These are phyloP conservation scores for Coelopa pilipes DNA, from an alignment of 2,888 invertebrate genomes.

Conservation along the genomic window DNA sequence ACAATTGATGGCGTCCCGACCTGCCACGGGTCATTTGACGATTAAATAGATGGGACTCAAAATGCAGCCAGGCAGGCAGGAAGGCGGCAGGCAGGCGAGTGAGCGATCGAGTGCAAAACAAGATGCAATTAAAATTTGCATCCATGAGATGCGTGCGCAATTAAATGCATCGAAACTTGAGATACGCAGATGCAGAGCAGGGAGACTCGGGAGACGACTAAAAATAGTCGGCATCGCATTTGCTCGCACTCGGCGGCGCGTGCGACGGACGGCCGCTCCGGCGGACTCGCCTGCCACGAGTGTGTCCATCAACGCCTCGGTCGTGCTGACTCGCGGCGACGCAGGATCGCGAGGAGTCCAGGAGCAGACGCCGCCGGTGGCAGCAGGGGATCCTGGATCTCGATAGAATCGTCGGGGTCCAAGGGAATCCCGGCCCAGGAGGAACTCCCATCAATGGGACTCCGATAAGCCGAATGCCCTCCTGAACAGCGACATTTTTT, in stretches of 20 bases:
- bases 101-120: neutral
- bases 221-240: constrained; percentile 5
- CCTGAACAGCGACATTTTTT: too few relatives aligned
- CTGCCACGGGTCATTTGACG: constrained; percentile 62
- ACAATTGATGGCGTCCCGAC: constrained; percentile 65
- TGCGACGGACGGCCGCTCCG: neutral
- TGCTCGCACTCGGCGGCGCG: neutral
- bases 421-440: too few relatives aligned
- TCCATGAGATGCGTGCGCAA: neutral
- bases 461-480: too few relatives aligned
- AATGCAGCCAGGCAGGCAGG: neutral
- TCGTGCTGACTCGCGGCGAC: constrained; percentile 18
- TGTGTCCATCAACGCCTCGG: constrained; percentile 41
- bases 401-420: too few relatives aligned
- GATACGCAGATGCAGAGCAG: neutral
- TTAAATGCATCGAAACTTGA: neutral
- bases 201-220: neutral
- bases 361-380: neutral
- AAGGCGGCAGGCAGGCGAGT: too few relatives aligned
- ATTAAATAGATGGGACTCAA: constrained; percentile 33
- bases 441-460: too few relatives aligned
- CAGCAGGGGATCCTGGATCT: too few relatives aligned
- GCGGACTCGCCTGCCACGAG: constrained; percentile 31
- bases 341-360: neutral
- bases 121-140: constrained; percentile 27